Conservation (phyloP, 2,797 vertebrate genomes). For the Meda fulgida region DNA sequence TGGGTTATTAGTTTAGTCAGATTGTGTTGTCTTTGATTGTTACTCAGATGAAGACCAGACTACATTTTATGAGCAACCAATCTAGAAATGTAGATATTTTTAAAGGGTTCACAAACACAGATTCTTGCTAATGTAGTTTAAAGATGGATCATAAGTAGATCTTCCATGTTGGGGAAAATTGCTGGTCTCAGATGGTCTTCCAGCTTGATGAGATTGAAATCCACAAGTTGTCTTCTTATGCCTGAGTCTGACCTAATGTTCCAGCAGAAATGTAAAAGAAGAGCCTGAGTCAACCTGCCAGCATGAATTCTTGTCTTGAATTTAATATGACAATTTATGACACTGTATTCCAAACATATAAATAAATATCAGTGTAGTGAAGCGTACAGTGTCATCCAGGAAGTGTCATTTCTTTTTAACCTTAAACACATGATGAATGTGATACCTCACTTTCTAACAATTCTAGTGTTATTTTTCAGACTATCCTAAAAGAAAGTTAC, state of each 20-base stretch:
- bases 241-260: slow-evolving; percentile 8
- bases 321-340: slow-evolving; percentile 62
- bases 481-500: neutral
- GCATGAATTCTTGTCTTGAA: slow-evolving; percentile 59
- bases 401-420: slow-evolving; percentile 41
- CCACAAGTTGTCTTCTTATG: neutral
- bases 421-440: slow-evolving; percentile 66
- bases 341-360: slow-evolving; percentile 66
- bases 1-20: neutral
- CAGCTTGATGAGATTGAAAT: neutral
- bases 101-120: neutral
- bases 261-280: slow-evolving; percentile 45
- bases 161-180: neutral
- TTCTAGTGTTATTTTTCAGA: neutral
- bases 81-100: neutral
- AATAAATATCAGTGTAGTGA: slow-evolving; percentile 58
- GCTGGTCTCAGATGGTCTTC: neutral
- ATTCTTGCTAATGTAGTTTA: neutral
- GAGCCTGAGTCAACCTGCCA: slow-evolving; percentile 58
- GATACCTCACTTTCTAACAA: slow-evolving; percentile 59
- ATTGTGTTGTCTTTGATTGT: neutral
- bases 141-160: neutral
- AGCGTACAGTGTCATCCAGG: slow-evolving; percentile 63
- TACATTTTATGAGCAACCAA: neutral
- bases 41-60: neutral